These are phyloP conservation scores for Oegoconia quadripuncta DNA, from an alignment of 2,888 invertebrate species.

Conservation along the genomic window DNA sequence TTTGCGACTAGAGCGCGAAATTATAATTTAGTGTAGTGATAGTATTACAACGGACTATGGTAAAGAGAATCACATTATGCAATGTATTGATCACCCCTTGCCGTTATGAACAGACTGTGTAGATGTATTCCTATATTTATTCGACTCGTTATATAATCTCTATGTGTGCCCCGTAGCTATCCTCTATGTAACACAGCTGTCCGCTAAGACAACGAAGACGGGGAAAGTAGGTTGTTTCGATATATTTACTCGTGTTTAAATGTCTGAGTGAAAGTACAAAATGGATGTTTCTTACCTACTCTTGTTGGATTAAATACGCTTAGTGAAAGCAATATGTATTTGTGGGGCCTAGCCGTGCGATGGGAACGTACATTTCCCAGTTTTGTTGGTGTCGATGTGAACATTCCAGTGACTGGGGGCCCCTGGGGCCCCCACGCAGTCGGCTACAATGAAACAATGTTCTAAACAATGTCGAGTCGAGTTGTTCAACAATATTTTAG, in stretches of 20 bases:
- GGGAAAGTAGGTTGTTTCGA: conserved; percentile 70
- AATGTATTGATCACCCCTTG: conserved; percentile 49
- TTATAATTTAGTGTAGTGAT: conserved; percentile 10
- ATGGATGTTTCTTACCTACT: conserved; percentile 63
- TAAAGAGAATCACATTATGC: conserved; percentile 26
- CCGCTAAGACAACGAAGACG: conserved; percentile 70
- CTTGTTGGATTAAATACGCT: conserved; percentile 62
- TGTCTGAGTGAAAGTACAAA: conserved; percentile 72
- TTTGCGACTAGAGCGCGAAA: not conserved
- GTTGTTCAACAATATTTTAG: not conserved
- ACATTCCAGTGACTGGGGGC: conserved; percentile 62
- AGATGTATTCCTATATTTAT: conserved; percentile 64
- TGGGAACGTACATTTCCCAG: conserved; percentile 25
- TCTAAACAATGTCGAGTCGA: no score
- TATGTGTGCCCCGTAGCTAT: conserved; percentile 52
- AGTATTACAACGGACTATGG: conserved; percentile 29
- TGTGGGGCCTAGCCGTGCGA: conserved; percentile 52
- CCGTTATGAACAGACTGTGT: conserved; percentile 62
- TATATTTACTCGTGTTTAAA: conserved; percentile 60
- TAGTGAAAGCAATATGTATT: conserved; percentile 63
- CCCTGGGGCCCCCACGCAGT: conserved; percentile 4
- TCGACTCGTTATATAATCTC: conserved; percentile 42
- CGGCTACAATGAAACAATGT: conserved; percentile 11
- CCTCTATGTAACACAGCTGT: conserved; percentile 51
- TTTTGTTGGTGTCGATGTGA: conserved; percentile 39